phyloP scores from a whole-genome alignment of 1,140 invertebrate genomes.

The Drosophila orosa region DNA sequence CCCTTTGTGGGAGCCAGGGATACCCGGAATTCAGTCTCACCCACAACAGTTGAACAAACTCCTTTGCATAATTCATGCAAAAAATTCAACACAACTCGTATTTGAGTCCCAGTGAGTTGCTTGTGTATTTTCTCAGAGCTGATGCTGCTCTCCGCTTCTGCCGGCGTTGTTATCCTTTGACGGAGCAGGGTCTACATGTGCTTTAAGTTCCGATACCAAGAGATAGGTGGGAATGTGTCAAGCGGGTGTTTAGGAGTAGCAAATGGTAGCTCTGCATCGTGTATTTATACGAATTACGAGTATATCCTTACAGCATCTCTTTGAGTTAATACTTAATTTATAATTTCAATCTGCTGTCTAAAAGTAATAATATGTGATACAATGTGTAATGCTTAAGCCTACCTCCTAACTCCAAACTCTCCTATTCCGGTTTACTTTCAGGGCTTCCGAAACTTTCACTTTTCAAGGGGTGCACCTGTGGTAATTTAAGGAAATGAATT shows the following conservation, averaged over 20 bases:
- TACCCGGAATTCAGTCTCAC: constrained; percentile 39
- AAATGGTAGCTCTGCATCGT: background rate
- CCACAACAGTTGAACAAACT: constrained; percentile 67
- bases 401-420: no score
- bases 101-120: constrained; percentile 25
- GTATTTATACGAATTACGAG: background rate
- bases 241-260: background rate
- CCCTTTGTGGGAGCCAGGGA: constrained; percentile 65
- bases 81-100: constrained; percentile 52
- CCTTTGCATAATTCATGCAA: constrained; percentile 78
- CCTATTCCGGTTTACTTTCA: background rate
- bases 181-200: constrained; percentile 20
- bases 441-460: background rate
- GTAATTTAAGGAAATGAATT: constrained; percentile 37
- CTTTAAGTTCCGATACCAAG: constrained; percentile 44
- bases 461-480: constrained; percentile 4
- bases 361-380: background rate
- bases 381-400: no score
- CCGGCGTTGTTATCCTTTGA: constrained; percentile 2
- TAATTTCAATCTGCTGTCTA: background rate
- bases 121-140: constrained; percentile 13
- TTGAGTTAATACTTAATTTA: background rate
- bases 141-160: background rate
- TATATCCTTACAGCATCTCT: background rate
- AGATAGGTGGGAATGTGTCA: constrained; percentile 13